Evolutionary conservation across 2,888 invertebrate genomes (phyloP), one percentile per base, ranked within the genome.

Genomic region (Thera obeliscata): DNA sequence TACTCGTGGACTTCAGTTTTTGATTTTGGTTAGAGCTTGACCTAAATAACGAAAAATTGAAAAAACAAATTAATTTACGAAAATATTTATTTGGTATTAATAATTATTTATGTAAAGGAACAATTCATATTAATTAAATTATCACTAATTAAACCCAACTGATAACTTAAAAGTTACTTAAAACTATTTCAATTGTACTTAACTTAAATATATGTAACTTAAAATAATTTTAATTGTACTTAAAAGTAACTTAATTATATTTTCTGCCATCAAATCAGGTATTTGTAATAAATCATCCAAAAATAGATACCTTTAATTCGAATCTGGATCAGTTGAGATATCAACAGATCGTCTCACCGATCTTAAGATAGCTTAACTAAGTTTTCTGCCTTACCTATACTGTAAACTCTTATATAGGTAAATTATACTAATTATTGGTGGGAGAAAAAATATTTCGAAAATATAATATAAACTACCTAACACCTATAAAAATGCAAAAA

Each of bases 31-130:
- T 22, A 22, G 22, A 22, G 22, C 22, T 22, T 22, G 22, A 22
- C 22, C 1, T 22, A 22, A 1, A 22, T 22, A 22, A 22, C 22
- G 1, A 22, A 22, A 52, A 12, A 22, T 48, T 2, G 3, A 48
- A 2, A 49, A 41, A 3, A 48, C n/a, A 46, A 49, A 46, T 12
- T 55, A 2, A 1, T 55, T 46, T 55, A 36, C 9, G 48, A 48
- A 61, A 48, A 61, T 55, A 55, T 55, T 46, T 61, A 61, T 61
- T 61, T 61, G 61, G 61, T 54, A 43, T 35, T 9, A 3, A 55
- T 38, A n/a, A 11, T 41, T 9, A 52, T 22, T 49, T 5, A 43
- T 56, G 46, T 35, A 61, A 54, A 61, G 61, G 61, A 55, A 61
- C 61, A 61, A 12, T 11, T 56, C 48, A 56, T 56, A 49, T 49